Base-by-base conservation (phyloP, 2,888 invertebrate genomes). In the Mayetiola destructor region DNA sequence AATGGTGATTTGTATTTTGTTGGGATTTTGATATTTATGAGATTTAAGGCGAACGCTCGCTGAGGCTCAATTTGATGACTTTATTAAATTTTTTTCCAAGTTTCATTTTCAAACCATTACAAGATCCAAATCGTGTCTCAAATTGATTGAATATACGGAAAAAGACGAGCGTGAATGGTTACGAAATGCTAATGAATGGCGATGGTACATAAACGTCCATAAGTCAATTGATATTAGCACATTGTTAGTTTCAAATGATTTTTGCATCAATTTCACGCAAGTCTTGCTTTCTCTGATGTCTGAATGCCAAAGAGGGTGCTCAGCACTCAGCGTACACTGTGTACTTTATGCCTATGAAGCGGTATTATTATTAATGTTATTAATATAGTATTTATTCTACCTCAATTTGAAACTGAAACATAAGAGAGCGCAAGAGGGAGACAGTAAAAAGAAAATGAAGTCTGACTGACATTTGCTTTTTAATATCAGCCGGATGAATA, bases 161-260 rank as follows among this genome's bases (percentile, higher is more conserved):
- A n/a, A n/a, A n/a, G n/a, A n/a, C n/a, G n/a, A n/a, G n/a, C n/a
- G n/a, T n/a, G n/a, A n/a, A n/a, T n/a, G n/a, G n/a, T n/a, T n/a
- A n/a, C n/a, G n/a, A n/a, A n/a, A n/a, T n/a, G n/a, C n/a, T n/a
- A n/a, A n/a, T n/a, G n/a, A n/a, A n/a, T n/a, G n/a, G n/a, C n/a
- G n/a, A n/a, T n/a, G n/a, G 48, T 48, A 27, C 48, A 23, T 23
- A 27, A 27, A 9, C 48, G 27, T 48, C n/a, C n/a, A 8, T 27
- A 48, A 48, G 48, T 27, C 48, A 27, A 48, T 48, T 48, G 16
- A 48, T 42, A 42, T 42, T 42, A 42, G 42, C 42, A 42, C 48
- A 48, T 48, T 27, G 18, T 48, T 48, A 27, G 23, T 48, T 48
- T 48, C 48, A 27, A n/a, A 48, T 48, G 48, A n/a, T n/a, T 48